Conservation (phyloP, 2,113 vertebrate genomes). For the Callipepla squamata region DNA sequence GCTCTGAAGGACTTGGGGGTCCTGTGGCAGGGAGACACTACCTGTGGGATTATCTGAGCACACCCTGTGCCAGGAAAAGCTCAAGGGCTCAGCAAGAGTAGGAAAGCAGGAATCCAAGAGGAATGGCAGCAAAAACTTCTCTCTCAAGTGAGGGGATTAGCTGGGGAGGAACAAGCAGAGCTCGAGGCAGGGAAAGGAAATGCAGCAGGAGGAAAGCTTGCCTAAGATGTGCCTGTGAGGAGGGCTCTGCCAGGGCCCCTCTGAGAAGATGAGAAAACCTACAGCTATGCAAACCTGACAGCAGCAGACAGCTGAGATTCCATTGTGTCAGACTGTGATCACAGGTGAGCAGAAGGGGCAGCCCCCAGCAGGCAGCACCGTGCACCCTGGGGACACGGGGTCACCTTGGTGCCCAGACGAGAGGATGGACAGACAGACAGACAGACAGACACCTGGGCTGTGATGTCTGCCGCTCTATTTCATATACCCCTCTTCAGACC, state of each 20-base stretch:
- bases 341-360: not conserved
- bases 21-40: not conserved
- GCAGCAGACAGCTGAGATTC: not conserved
- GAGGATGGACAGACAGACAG: not conserved
- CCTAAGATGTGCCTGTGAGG: not conserved
- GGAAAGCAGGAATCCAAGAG: not conserved
- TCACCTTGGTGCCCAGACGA: not conserved
- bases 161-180: not conserved
- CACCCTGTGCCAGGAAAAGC: not conserved
- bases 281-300: not conserved
- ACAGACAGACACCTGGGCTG: not conserved
- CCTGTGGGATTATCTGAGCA: not conserved
- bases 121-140: not conserved
- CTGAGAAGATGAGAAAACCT: not conserved
- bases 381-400: not conserved
- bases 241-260: not conserved
- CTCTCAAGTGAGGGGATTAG: not conserved
- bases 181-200: not conserved
- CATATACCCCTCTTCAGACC: not conserved
- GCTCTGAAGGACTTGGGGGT: not conserved
- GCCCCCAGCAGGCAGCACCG: not conserved
- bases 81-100: not conserved
- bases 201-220: not conserved
- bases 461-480: not conserved
- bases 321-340: not conserved